Evolutionary conservation across 2,113 vertebrate genomes (phyloP).

Genomic region (Motacilla tschutschensis): DNA sequence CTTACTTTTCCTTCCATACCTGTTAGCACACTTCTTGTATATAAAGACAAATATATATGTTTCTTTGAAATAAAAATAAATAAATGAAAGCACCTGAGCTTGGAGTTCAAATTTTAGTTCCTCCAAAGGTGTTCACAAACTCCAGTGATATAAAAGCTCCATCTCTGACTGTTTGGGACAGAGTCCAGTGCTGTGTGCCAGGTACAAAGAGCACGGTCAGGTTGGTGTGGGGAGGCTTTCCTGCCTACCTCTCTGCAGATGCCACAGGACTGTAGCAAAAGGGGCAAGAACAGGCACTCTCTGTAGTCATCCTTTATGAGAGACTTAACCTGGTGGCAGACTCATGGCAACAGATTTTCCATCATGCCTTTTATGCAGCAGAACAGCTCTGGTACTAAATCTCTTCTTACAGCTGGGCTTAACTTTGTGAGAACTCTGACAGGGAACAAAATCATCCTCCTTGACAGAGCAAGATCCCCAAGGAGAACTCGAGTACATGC

Average conservation of each 20-base stretch:
- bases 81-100: neutral
- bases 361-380: neutral
- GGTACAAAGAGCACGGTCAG: fast-evolving
- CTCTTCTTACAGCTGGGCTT: neutral
- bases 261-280: neutral
- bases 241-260: neutral
- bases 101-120: neutral
- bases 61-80: neutral
- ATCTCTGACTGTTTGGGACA: neutral
- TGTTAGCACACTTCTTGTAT: fast-evolving
- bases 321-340: neutral
- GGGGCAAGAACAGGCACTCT: neutral
- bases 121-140: neutral
- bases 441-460: neutral
- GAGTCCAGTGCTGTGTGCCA: neutral
- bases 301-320: neutral
- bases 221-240: neutral
- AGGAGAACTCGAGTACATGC: fast-evolving
- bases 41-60: neutral
- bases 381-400: neutral
- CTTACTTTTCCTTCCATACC: neutral
- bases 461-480: neutral
- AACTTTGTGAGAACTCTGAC: neutral
- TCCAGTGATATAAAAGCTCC: neutral
- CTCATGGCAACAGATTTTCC: neutral